phyloP scores from a whole-genome alignment of 2,113 vertebrate genomes.

The Parus major region DNA sequence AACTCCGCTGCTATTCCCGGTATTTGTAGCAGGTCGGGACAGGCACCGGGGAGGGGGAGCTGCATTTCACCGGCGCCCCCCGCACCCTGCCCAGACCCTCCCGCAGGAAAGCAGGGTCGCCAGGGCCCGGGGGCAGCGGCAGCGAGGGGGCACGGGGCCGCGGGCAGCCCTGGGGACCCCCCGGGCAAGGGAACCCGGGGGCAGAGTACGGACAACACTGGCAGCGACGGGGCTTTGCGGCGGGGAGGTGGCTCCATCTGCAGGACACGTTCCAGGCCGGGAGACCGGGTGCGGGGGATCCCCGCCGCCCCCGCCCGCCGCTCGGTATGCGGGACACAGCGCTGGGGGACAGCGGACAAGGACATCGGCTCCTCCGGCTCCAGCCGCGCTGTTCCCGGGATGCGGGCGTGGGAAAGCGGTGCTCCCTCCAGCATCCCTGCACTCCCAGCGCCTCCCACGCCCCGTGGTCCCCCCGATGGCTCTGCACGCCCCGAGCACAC shows the following conservation, averaged over 20 bases:
- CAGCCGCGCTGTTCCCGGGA: neutral
- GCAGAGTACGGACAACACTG: neutral
- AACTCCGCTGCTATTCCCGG: conserved; percentile 11
- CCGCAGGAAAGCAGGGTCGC: neutral
- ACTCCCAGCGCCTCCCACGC: neutral
- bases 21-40: conserved; percentile 35
- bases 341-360: neutral
- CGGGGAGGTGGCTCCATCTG: conserved; percentile 52
- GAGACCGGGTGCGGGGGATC: neutral
- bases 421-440: neutral
- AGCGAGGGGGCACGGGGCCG: neutral
- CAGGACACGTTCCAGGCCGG: neutral
- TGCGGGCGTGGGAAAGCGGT: neutral
- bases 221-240: neutral
- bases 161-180: neutral
- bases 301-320: neutral
- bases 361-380: neutral
- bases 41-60: neutral
- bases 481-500: neutral
- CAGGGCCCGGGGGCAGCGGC: neutral
- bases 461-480: neutral
- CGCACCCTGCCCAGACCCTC: neutral
- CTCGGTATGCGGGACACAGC: neutral
- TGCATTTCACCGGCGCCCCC: neutral
- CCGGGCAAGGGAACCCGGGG: neutral